A percentile compares a stretch with the other conserved stretches of the same genome.
These are phyloP conservation scores for Leucopsar rothschildi DNA, from an alignment of 2,113 vertebrate genomes.

Conservation along the genomic window DNA sequence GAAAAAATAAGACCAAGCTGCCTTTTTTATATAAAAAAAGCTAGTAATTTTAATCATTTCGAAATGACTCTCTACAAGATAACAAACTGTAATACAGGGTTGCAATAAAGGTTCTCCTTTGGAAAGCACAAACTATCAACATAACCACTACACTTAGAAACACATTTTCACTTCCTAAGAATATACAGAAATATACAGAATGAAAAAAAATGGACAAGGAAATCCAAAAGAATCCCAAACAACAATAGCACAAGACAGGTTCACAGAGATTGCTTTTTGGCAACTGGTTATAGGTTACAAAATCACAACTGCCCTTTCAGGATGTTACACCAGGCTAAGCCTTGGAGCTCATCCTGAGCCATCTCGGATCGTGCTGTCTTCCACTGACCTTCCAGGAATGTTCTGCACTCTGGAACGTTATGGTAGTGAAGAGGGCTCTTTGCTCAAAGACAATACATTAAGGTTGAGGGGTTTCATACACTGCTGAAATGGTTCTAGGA, in stretches of 20 bases:
- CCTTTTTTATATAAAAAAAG: slow-evolving; percentile 41
- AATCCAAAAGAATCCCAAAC: not conserved
- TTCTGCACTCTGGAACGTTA: not conserved
- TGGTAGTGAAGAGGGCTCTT: not conserved
- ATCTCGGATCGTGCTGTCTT: not conserved
- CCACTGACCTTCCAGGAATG: not conserved
- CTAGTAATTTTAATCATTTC: slow-evolving; percentile 54
- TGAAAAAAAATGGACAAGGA: not conserved
- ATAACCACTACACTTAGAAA: slow-evolving; percentile 2
- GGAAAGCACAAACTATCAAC: slow-evolving; percentile 19
- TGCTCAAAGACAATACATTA: not conserved
- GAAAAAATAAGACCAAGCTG: not conserved
- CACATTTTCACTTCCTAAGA: not conserved
- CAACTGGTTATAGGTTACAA: not conserved
- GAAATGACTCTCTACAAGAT: slow-evolving; percentile 40
- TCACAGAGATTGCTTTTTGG: not conserved
- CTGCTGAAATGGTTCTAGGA: not conserved
- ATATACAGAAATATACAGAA: not conserved
- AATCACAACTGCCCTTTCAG: not conserved
- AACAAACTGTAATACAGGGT: slow-evolving; percentile 25
- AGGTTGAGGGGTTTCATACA: not conserved
- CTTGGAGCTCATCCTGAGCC: not conserved
- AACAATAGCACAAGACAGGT: not conserved
- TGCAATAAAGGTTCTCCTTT: not conserved
- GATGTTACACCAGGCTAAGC: not conserved